Evolutionary conservation across 2,113 vertebrate genomes (phyloP), one percentile per base, ranked within the genome.

Genomic region (Hydropotes inermis): DNA sequence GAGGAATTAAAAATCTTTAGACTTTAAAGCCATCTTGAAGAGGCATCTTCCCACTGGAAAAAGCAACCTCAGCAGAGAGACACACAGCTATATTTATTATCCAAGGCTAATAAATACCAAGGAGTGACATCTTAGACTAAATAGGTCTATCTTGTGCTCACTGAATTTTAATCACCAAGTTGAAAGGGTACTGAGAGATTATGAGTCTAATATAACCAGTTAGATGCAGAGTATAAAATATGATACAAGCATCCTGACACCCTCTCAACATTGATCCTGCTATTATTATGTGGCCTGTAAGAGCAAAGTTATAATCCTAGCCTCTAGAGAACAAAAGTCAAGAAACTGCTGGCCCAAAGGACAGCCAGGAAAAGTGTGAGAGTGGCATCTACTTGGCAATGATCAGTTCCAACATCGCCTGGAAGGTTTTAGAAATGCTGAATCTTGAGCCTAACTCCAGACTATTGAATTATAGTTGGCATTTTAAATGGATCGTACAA

Each of bases 31-130:
- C 47, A 28, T 93, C 12, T 92, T 45, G n/a, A 78, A 88, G 64
- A 67, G 58, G 11, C 21, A 70, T 52, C 67, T 95, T 94, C 8
- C 27, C n/a, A 47, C 5, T 23, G 21, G 25, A 91, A 57, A 78
- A 92, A 70, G 39, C 50, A 94, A 67, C 13, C 5, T 95, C 30
- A 52, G 57, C 21, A 92, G 55, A 94, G 60, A 88, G 36, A 74
- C 6, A 21, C 16, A 84, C 28, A 57, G 33, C 36, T 33, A 54
- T 43, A 95, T 94, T 91, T 93, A 95, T 96, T 97, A 91, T 74
- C 97, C 39, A 91, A 81, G 89, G 90, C n/a, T 50, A 87, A 43
- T 91, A 91, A 93, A 84, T 92, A 84, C 36, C 25, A 15, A 13
- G 1, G 70, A 91, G 87, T 89, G 81, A 25, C 27, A 84, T 70